phyloP scores from a whole-genome alignment of 2,797 vertebrate genomes.

The Mus minutoides region DNA sequence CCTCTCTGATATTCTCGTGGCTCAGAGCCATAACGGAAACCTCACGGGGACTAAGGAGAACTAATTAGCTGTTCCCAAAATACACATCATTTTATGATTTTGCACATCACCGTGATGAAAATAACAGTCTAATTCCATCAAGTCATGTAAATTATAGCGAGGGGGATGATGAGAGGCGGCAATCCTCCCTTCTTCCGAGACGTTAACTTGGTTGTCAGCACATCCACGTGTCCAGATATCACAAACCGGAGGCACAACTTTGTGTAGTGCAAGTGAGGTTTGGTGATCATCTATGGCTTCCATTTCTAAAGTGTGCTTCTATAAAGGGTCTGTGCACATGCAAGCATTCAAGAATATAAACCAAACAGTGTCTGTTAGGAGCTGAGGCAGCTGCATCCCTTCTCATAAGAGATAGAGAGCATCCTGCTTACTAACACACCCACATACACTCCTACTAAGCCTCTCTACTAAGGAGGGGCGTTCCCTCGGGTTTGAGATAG shows the following conservation, averaged over 20 bases:
- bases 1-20: conserved; percentile 48
- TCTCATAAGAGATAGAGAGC: conserved; percentile 61
- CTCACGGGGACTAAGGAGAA: conserved; percentile 65
- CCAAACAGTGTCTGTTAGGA: conserved; percentile 55
- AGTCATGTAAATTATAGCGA: conserved; percentile 77
- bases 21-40: conserved; percentile 59
- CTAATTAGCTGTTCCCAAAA: conserved; percentile 82
- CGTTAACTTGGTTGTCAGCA: conserved; percentile 70
- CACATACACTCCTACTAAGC: neutral
- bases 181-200: conserved; percentile 65
- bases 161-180: conserved; percentile 52
- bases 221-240: conserved; percentile 73
- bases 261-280: conserved; percentile 48
- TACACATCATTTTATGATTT: conserved; percentile 75
- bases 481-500: conserved; percentile 34
- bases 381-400: conserved; percentile 57
- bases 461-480: conserved; percentile 9
- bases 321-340: conserved; percentile 71
- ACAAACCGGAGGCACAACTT: conserved; percentile 63
- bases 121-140: conserved; percentile 72
- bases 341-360: conserved; percentile 60
- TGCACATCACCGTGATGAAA: conserved; percentile 76
- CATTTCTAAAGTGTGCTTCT: conserved; percentile 62
- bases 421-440: conserved; percentile 72
- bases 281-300: conserved; percentile 69